These are phyloP conservation scores for Pangasianodon gigas DNA, from an alignment of 2,113 vertebrate genomes.

Conservation along the genomic window DNA sequence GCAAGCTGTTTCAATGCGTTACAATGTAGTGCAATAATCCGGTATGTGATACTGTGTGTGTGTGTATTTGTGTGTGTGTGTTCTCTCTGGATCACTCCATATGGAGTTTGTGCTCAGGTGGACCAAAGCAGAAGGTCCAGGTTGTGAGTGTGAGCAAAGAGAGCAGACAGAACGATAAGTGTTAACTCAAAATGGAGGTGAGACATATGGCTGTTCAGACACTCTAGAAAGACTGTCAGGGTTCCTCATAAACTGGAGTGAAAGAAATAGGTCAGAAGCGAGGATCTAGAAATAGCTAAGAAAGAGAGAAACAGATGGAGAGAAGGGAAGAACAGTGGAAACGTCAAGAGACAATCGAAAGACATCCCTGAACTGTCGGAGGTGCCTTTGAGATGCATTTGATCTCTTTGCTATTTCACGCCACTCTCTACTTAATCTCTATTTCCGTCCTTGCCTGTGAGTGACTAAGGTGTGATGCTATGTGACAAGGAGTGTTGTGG, in stretches of 20 bases:
- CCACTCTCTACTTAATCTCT: conserved; percentile 42
- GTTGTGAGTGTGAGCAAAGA: background rate
- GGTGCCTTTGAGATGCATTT: conserved; percentile 29
- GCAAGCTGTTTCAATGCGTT: background rate
- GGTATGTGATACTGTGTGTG: background rate
- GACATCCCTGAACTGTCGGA: conserved; percentile 32
- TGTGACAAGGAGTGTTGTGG: conserved; percentile 32
- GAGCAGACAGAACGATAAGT: background rate
- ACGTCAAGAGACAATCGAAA: conserved; percentile 30
- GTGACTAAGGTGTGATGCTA: conserved; percentile 39
- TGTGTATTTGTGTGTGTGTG: background rate
- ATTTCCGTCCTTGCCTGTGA: conserved; percentile 35
- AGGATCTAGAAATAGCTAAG: background rate
- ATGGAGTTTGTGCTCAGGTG: conserved; percentile 24
- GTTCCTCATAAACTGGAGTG: conserved; percentile 42
- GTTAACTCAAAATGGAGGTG: background rate
- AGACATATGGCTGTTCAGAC: conserved; percentile 35
- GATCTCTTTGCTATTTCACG: conserved; percentile 23
- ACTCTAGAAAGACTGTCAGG: conserved; percentile 32
- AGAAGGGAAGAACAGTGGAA: conserved; percentile 51
- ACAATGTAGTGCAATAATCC: no score
- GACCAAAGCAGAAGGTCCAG: conserved; percentile 6
- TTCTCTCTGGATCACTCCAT: background rate
- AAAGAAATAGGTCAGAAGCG: conserved; percentile 53
- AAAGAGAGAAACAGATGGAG: conserved; percentile 20